These are phyloP conservation scores for Chloroceryle aenea DNA, from an alignment of 2,113 vertebrate species.

Conservation along the genomic window DNA sequence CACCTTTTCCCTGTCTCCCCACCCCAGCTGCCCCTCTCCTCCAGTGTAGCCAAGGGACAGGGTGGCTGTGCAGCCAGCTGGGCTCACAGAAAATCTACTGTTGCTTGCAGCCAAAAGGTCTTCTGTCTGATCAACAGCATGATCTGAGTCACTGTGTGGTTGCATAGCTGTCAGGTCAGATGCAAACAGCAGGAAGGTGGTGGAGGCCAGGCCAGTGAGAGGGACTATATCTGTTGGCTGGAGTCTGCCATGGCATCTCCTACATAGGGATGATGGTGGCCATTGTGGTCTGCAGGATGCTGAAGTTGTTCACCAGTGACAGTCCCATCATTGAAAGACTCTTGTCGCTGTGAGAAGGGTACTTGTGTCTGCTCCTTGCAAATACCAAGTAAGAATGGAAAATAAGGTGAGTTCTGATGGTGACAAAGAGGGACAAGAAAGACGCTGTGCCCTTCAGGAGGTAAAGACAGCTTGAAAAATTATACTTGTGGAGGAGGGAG, in stretches of 20 bases:
- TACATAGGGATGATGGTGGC: not conserved
- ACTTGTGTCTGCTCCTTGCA: not conserved
- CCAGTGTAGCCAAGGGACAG: rapidly evolving
- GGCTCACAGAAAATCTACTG: not conserved
- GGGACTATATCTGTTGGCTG: rapidly evolving
- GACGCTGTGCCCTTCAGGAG: not conserved
- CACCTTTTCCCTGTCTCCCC: not conserved
- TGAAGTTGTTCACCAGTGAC: not conserved
- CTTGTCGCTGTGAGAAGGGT: not conserved
- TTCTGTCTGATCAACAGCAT: rapidly evolving
- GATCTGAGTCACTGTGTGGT: rapidly evolving
- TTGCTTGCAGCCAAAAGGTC: rapidly evolving
- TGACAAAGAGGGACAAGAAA: not conserved
- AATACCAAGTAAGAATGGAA: not conserved
- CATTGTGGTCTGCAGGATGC: rapidly evolving
- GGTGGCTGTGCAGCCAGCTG: not conserved
- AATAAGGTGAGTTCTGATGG: not conserved
- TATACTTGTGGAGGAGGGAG: not conserved
- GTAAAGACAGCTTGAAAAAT: slow-evolving; percentile 30
- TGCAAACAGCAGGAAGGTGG: not conserved
- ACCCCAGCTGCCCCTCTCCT: not conserved
- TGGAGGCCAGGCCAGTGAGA: rapidly evolving
- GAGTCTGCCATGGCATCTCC: not conserved
- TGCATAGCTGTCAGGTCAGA: rapidly evolving
- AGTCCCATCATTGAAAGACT: not conserved